Conservation (phyloP, 2,113 vertebrate genomes). For the Dipodomys ordii region DNA sequence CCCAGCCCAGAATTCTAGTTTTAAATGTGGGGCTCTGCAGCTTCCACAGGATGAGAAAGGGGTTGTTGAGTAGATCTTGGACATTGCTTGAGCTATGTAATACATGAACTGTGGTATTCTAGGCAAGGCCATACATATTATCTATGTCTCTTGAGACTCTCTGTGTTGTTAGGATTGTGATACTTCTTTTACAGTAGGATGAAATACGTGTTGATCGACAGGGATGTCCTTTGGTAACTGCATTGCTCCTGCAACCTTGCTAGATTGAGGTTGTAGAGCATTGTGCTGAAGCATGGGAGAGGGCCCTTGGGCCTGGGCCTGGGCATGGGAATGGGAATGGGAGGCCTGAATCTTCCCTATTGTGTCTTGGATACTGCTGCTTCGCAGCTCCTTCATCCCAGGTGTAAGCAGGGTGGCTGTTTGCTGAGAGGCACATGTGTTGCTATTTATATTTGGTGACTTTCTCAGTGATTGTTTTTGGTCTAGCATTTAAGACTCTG, state of each 20-base stretch:
- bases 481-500: slow-evolving; percentile 33
- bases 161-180: fast-evolving
- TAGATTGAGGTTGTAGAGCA: not conserved
- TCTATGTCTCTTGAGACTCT: not conserved
- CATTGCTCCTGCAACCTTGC: not conserved
- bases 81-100: not conserved
- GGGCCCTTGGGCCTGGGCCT: not conserved
- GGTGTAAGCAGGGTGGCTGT: not conserved
- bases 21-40: not conserved
- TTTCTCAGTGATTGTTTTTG: slow-evolving; percentile 50
- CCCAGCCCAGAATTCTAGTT: not conserved
- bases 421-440: slow-evolving; percentile 5
- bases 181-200: not conserved
- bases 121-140: fast-evolving
- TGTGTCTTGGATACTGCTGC: fast-evolving
- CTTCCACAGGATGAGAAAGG: not conserved
- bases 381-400: not conserved
- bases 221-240: not conserved
- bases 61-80: not conserved
- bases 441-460: slow-evolving; percentile 31
- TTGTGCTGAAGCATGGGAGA: fast-evolving
- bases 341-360: not conserved
- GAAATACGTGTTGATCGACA: not conserved
- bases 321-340: too few relatives aligned
- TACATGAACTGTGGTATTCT: fast-evolving